Evolutionary conservation across 2,888 invertebrate species (phyloP).

Genomic region (Nephrocerus scutellatus): DNA sequence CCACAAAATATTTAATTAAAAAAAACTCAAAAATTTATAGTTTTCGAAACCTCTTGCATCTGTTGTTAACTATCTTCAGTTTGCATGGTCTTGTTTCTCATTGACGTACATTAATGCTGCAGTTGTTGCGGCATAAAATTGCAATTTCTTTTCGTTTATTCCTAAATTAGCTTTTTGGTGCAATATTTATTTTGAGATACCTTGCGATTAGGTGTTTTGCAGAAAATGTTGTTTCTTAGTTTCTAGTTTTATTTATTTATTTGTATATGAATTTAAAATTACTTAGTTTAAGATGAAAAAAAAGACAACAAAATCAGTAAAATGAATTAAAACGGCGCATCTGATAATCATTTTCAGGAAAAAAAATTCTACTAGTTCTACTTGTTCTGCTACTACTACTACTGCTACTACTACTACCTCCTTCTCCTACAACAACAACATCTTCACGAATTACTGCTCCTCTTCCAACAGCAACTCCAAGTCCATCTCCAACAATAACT

Average conservation of each 20-base stretch:
- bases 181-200: too few species aligned
- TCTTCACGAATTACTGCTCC: slow-evolving; percentile 36
- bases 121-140: too few species aligned
- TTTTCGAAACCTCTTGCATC: background rate
- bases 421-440: slow-evolving; percentile 39
- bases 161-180: too few species aligned
- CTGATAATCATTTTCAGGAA: slow-evolving; percentile 47
- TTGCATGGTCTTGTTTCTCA: too few species aligned
- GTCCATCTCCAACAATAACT: slow-evolving; percentile 24
- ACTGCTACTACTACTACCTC: slow-evolving; percentile 40
- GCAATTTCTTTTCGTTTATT: too few species aligned
- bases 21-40: background rate
- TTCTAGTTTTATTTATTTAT: too few species aligned
- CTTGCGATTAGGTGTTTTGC: too few species aligned
- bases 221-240: too few species aligned
- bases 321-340: slow-evolving; percentile 45
- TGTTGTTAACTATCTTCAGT: background rate
- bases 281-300: background rate
- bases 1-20: background rate
- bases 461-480: slow-evolving; percentile 26
- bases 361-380: slow-evolving; percentile 46
- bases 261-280: too few species aligned
- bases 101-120: too few species aligned
- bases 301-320: background rate
- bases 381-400: slow-evolving; percentile 38